Conservation (phyloP, 2,888 invertebrate species). For the Pachliopta kotzebuea region DNA sequence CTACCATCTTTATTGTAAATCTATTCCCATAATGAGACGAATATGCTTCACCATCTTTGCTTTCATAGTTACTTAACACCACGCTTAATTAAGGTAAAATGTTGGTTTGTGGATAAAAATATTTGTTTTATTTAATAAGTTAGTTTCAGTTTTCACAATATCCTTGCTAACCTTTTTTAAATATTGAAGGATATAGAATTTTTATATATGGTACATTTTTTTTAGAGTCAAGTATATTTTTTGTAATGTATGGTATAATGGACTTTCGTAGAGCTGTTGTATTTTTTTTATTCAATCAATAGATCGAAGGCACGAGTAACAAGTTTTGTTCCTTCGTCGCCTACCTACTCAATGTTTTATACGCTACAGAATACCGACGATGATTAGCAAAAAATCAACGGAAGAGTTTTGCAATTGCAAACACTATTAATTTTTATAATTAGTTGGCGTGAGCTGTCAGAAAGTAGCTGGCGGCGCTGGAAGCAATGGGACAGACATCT, state of each 20-base stretch:
- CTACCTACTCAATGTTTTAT: constrained; percentile 18
- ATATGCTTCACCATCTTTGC: too few species aligned
- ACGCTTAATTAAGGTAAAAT: too few species aligned
- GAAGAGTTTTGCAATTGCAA: constrained; percentile 32
- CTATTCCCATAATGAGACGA: too few species aligned
- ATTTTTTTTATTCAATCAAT: constrained; percentile 2
- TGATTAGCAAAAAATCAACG: constrained; percentile 29
- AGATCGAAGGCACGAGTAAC: constrained; percentile 13
- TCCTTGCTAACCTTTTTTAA: too few species aligned
- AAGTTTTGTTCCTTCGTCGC: constrained; percentile 9
- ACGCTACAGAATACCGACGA: constrained; percentile 1
- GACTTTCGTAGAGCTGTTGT: constrained; percentile 9
- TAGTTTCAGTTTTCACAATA: too few species aligned
- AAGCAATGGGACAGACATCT: constrained; percentile 29
- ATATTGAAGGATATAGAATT: too few species aligned
- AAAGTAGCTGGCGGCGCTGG: constrained; percentile 33
- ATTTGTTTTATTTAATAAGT: too few species aligned
- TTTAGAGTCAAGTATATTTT: not conserved
- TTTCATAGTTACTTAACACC: too few species aligned
- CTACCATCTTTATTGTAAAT: too few species aligned
- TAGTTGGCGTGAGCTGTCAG: constrained; percentile 37
- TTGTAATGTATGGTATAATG: constrained; percentile 1
- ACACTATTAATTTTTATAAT: constrained; percentile 44
- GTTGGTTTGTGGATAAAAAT: too few species aligned
- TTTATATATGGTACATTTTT: too few species aligned